Evolutionary conservation across 2,888 invertebrate genomes (phyloP), one percentile per base, ranked within the genome.

Genomic region (Congeria kusceri): DNA sequence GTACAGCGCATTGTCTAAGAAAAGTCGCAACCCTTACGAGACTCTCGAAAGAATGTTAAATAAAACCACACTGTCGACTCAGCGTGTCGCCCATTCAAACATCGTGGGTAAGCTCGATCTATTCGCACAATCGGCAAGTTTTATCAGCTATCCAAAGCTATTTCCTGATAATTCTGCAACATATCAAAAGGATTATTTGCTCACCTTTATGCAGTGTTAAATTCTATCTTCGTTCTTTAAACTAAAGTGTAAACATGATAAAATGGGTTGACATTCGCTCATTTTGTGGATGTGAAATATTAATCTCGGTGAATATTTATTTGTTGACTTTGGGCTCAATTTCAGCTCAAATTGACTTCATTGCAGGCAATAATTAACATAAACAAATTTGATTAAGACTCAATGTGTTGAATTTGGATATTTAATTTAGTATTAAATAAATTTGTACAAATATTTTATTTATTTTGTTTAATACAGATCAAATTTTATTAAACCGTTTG

Each of bases 31-130:
- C 73, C 89, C 90, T 28, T 82, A 88, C 69, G 89, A 90, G 75
- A 83, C 87, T 20, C 84, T 92, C 39, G 92, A 92, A 69, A 84
- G 91, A 66, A 90, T 92, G 84, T 79, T 92, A 32, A 92, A 91
- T 77, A 92, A 89, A 80, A 91, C 92, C 20, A 89, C 91, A 2
- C 82, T 92, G 29, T 77, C 89, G 5, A 91, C 92, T 58, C 89
- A 92, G 74, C 84, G 91, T 58, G 68, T 89, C 15, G 83, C 87
- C 39, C 92, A 92, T 75, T 78, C 83, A 47, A 86, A 91, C 68
- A 91, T 92, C 5, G 85, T 91, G 23, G 90, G 92, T 92, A 82
- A 86, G 91, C 84, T 4, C 29, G 53, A 61, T 20, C 39, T 44
- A 39, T 68, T 68, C 68, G 44, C 58, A n/a, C 58, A 32, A 20